These are phyloP conservation scores for Gymnogyps californianus DNA, from an alignment of 2,113 vertebrate species.

Conservation along the genomic window DNA sequence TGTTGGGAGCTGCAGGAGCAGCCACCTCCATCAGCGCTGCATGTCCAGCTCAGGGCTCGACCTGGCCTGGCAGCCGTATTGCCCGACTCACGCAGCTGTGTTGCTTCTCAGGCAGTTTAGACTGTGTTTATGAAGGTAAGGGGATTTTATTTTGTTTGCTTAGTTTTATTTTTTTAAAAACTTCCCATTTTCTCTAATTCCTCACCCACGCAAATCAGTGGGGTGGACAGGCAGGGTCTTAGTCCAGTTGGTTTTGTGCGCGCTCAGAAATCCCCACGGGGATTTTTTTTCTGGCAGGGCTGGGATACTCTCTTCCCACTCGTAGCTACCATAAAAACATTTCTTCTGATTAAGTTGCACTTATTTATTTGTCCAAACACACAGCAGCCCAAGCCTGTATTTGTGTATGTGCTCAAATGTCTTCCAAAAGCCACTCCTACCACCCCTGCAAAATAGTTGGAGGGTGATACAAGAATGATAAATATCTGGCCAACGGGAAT, in stretches of 20 bases:
- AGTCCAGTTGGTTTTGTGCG: not conserved
- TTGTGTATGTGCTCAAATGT: not conserved
- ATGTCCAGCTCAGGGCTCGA: not conserved
- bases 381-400: not conserved
- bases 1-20: not conserved
- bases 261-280: not conserved
- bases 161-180: not conserved
- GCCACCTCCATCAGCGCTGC: not conserved
- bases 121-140: not conserved
- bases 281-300: not conserved
- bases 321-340: not conserved
- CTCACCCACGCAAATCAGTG: not conserved
- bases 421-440: conserved; percentile 43
- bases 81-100: fast-evolving
- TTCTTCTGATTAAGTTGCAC: not conserved
- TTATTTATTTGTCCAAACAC: conserved; percentile 35
- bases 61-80: fast-evolving
- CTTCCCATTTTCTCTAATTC: not conserved
- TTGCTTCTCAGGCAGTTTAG: not conserved
- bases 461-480: conserved; percentile 2
- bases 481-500: conserved; percentile 20
- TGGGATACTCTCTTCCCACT: not conserved
- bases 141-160: not conserved
- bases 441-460: conserved; percentile 50
- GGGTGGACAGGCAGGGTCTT: not conserved